Base-by-base conservation (phyloP, 2,113 vertebrate genomes). In the Urocolius indicus region DNA sequence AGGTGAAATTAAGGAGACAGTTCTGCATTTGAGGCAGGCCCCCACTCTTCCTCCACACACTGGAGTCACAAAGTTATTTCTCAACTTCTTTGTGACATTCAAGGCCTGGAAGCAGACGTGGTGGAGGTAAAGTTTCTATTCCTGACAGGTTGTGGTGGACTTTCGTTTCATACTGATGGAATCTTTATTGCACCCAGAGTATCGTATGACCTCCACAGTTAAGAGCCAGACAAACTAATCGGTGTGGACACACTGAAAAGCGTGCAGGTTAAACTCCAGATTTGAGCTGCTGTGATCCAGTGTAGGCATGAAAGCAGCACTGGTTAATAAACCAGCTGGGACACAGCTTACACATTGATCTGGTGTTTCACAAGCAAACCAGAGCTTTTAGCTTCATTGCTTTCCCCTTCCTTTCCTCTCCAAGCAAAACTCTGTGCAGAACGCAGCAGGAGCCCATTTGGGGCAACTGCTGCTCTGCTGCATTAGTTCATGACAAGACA, bases 1-100 rank as follows among this genome's bases (percentile, higher is more conserved):
- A 62, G 62, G 87, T 89, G 81, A 94, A 95, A n/a, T 19, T 19
- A 41, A 86, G 27, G 59, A 88, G 48, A 66, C 20, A 45, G 17
- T 76, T 90, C 95, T 95, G 68, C 87, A 93, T 90, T 67, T 55
- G 59, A 85, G 63, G 74, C 43, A 71, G 55, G 22, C 45, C 16
- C 45, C 32, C 49, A 49, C 49, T 10, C 10, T 21, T 21, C 5
- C 7, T 48, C 19, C 26, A 7, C 1, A 6, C 13, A 23, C 41
- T 45, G 36, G 45, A 74, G 24, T 12, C 57, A 73, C 49, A 32
- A 78, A 83, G 57, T 55, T 68, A 71, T 90, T 94, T 91, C 62
- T 79, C 76, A 86, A 79, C 51, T 78, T 83, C 73, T 85, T 89
- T 79, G 24, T 82, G 90, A 95, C 66, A 27, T 52, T 80, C 23